Conservation (phyloP, 2,113 vertebrate species). For the Zosterops borbonicus region DNA sequence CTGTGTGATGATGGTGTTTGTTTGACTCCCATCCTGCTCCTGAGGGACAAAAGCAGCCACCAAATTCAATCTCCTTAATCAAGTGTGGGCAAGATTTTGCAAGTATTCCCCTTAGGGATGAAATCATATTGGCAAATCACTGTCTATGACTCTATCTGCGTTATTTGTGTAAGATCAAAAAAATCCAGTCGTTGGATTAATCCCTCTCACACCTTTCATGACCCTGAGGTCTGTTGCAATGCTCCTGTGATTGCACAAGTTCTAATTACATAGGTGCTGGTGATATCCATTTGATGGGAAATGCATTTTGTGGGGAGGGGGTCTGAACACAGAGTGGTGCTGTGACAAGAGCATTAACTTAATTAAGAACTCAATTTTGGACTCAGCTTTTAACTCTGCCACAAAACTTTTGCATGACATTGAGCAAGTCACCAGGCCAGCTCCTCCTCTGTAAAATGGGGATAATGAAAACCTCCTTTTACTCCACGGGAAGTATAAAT, state of each 20-base stretch:
- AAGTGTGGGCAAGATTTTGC: conserved; percentile 23
- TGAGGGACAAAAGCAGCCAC: neutral
- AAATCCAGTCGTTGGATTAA: neutral
- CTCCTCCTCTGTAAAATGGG: neutral
- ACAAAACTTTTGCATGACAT: neutral
- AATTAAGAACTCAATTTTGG: neutral
- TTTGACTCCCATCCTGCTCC: neutral
- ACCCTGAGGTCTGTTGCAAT: conserved; percentile 33
- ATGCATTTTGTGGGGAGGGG: neutral
- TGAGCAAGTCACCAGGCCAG: neutral
- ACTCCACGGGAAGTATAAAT: neutral
- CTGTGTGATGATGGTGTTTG: neutral
- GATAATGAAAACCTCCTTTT: conserved; percentile 26
- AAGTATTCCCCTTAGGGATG: neutral
- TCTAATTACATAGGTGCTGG: conserved; percentile 14
- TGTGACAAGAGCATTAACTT: neutral
- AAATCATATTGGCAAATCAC: neutral
- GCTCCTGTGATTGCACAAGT: conserved; percentile 14
- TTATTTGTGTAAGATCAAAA: neutral
- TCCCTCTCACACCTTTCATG: conserved; percentile 6
- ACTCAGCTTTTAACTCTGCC: neutral
- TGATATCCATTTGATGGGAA: conserved; percentile 8
- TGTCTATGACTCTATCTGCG: neutral
- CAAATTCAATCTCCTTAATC: neutral
- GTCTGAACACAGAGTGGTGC: neutral